Evolutionary conservation across 1,140 invertebrate species (phyloP), one percentile per base, ranked within the genome.

Genomic region (Drosophila truncata): DNA sequence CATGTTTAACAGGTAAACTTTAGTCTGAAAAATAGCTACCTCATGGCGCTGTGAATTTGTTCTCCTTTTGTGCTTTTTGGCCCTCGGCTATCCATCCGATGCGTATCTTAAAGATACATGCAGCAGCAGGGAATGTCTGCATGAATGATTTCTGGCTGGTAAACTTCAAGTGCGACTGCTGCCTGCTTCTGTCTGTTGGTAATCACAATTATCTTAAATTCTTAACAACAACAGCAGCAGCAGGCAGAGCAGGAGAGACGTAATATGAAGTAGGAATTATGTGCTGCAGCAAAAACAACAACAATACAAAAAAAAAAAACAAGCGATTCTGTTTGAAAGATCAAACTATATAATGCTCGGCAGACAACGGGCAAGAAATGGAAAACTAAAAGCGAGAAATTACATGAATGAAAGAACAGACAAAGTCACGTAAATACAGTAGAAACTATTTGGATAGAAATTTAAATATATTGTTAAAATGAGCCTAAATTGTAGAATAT

Each of bases 181-280:
- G 49, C 35, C 61, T 75, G 59, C 39, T 52, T 63, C 57, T 71
- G 63, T 77, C 73, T 76, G 80, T 49, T 85, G 82, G 82, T 75
- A 85, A 85, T 85, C 82, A 85, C 85, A 85, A 85, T 85, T 85
- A 85, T 85, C 82, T 85, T 86, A 78, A 86, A 86, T 86, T 85
- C 71, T 54, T 62, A 49, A 64, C 60, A 82, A 81, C 60, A 77
- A 52, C 50, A 27, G 58, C 44, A 31, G 10, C 29, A 31, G 2
- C 6, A 31, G 31, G 25, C 7, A 29, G 27, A 29, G 27, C 13
- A 16, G 49, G 65, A 41, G n/a, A 16, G 44, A n/a, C n/a, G 23
- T n/a, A 41, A 16, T 50, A n/a, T 20, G 29, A 33, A 35, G 63
- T 60, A 20, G n/a, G 46, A 62, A 71, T 46, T 44, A 42, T 35